A percentile compares a stretch with the other conserved stretches of the same genome.
phyloP scores from a whole-genome alignment of 1,140 invertebrate genomes.

The Panagrolaimus sp. region DNA sequence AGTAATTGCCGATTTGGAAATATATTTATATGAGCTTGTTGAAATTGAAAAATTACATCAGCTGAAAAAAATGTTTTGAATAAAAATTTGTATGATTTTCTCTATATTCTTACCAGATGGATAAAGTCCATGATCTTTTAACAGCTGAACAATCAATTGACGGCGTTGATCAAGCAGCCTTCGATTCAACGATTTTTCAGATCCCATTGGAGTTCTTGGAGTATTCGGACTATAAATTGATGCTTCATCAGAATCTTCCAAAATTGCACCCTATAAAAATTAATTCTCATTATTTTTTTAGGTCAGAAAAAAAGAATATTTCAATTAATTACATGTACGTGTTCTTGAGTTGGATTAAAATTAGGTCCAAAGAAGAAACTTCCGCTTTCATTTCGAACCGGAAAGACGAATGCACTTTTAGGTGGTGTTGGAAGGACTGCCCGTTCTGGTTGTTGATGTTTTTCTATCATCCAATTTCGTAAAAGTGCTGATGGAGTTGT shows the following conservation, averaged over 20 bases:
- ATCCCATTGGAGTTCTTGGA: slow-evolving; percentile 2
- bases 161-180: slow-evolving; percentile 21
- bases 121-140: slow-evolving; percentile 22
- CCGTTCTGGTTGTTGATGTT: neutral
- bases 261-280: slow-evolving; percentile 5
- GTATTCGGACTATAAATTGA: slow-evolving; percentile 12
- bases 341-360: neutral
- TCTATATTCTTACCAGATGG: slow-evolving; percentile 12
- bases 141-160: slow-evolving; percentile 15
- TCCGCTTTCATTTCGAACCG: slow-evolving; percentile 9
- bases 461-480: slow-evolving; percentile 13
- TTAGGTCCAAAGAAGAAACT: slow-evolving; percentile 17
- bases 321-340: neutral
- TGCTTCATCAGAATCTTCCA: slow-evolving; percentile 11
- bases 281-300: neutral
- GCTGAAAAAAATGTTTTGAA: slow-evolving; percentile 60
- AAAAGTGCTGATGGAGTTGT: slow-evolving; percentile 4
- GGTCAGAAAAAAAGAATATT: neutral
- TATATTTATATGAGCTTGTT: slow-evolving; percentile 79
- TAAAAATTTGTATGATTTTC: neutral
- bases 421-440: neutral
- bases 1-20: slow-evolving; percentile 87
- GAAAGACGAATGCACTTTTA: slow-evolving; percentile 16
- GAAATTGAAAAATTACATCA: slow-evolving; percentile 83
- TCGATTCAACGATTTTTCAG: slow-evolving; percentile 12